Conservation (phyloP, 2,888 invertebrate genomes). For the Notodonta ziczac region DNA sequence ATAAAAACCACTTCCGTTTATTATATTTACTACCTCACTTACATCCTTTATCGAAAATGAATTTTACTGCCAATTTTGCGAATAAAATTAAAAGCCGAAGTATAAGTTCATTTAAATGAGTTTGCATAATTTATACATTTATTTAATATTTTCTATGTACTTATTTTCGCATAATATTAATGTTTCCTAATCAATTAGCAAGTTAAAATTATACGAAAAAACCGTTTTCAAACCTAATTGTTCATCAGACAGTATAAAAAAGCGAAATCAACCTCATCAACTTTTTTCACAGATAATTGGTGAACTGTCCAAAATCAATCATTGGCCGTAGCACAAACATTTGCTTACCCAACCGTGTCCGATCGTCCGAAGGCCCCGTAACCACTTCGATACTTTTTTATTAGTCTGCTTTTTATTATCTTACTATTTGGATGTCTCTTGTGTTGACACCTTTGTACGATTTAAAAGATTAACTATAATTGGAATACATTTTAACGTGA, state of each 20-base stretch:
- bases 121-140: too few relatives aligned
- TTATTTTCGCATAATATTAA: not conserved
- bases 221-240: not conserved
- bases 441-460: not conserved
- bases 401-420: constrained; percentile 4
- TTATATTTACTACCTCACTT: too few relatives aligned
- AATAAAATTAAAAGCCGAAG: too few relatives aligned
- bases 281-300: constrained; percentile 4
- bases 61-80: too few relatives aligned
- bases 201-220: not conserved
- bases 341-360: constrained; percentile 32
- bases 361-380: constrained; percentile 33
- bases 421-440: constrained; percentile 6
- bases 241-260: constrained; percentile 2
- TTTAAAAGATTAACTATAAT: not conserved
- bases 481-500: not conserved
- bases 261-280: constrained; percentile 3
- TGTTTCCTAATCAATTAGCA: not conserved
- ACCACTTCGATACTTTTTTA: constrained; percentile 13
- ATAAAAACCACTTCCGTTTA: too few relatives aligned
- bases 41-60: too few relatives aligned
- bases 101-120: too few relatives aligned
- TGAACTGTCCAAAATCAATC: constrained; percentile 11
- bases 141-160: not conserved
- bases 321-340: constrained; percentile 28